Percentiles rank a stretch among this genome's conserved stretches.
phyloP scores from a whole-genome alignment of 2,797 vertebrate species.

The Anomalospiza imberbis region DNA sequence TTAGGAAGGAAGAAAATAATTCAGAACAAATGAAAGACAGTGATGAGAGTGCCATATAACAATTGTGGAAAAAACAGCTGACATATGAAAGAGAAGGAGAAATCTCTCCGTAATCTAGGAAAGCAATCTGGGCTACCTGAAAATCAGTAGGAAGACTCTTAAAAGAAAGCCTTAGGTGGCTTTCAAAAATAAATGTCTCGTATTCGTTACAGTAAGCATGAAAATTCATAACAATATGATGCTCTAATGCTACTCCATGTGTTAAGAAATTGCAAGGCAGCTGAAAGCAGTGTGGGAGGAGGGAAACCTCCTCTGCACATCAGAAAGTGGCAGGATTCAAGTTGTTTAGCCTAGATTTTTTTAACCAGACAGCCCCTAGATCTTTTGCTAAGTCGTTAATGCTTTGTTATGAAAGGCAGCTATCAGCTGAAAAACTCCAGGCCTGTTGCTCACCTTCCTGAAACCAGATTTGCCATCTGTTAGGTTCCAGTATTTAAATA shows the following conservation, averaged over 20 bases:
- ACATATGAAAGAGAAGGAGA: neutral
- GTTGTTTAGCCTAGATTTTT: constrained; percentile 34
- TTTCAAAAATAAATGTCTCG: neutral
- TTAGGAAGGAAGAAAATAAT: neutral
- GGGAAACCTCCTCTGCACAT: neutral
- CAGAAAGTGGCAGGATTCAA: constrained; percentile 21
- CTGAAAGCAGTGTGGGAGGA: neutral
- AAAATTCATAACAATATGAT: neutral
- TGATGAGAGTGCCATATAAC: neutral
- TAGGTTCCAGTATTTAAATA: neutral
- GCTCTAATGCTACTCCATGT: neutral
- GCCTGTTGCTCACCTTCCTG: neutral
- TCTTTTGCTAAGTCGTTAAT: constrained; percentile 47
- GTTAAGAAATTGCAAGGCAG: neutral
- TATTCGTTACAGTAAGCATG: neutral
- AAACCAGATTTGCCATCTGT: neutral
- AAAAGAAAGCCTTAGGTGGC: neutral
- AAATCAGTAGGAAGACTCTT: neutral
- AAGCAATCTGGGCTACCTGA: neutral
- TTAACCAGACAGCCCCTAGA: neutral
- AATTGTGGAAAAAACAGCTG: neutral
- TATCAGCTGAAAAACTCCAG: constrained; percentile 54
- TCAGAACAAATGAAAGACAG: neutral
- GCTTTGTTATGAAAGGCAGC: constrained; percentile 45
- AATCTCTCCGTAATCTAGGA: neutral